Evolutionary conservation across 2,797 vertebrate species (phyloP), one percentile per base, ranked within the genome.

Genomic region (Micrastur ruficollis): DNA sequence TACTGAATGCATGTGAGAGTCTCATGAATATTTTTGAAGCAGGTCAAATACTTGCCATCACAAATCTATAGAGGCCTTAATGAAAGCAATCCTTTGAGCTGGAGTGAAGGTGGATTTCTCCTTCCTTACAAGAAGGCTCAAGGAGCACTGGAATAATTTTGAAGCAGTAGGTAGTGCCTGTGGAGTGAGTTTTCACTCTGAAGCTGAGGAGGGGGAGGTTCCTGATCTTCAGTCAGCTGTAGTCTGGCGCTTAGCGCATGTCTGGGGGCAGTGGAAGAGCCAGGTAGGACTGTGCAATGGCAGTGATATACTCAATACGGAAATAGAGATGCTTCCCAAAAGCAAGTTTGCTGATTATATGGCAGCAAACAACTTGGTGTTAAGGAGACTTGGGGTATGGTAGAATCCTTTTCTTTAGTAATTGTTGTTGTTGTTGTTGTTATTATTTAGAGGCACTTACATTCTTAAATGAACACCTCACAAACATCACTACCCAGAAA

Each of bases 21-120:
- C 72, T 93, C 92, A 66, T 89, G 79, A 92, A 89, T 95, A 73
- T 97, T 96, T 97, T 86, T 94, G 86, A 96, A 89, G 89, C 81
- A 53, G 89, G 92, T 96, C 94, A 91, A 93, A 95, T 91, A 92
- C 68, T 88, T 96, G 86, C 85, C 76, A 46, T 59, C 2, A 9
- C 89, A 87, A 96, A 92, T 85, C 86, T 93, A 13, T 47, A 55
- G 75, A 81, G 91, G 75, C 84, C 56, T 58, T 76, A 92, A 93
- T 93, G 82, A 96, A 92, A 96, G 93, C 53, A 93, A 29, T 71
- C 79, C 68, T 95, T 93, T 93, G 86, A 93, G 81, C 66, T 61
- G 79, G 47, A 72, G 38, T 23, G 81, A 91, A 83, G 87, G 86
- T 82, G n/a, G 81, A 79, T 95, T 96, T 95, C 83, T 94, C 31